Evolutionary conservation across 35 echinoderm and acorn worm genomes (phyloP).

Genomic region (Hemicentrotus pulcherrimus): DNA sequence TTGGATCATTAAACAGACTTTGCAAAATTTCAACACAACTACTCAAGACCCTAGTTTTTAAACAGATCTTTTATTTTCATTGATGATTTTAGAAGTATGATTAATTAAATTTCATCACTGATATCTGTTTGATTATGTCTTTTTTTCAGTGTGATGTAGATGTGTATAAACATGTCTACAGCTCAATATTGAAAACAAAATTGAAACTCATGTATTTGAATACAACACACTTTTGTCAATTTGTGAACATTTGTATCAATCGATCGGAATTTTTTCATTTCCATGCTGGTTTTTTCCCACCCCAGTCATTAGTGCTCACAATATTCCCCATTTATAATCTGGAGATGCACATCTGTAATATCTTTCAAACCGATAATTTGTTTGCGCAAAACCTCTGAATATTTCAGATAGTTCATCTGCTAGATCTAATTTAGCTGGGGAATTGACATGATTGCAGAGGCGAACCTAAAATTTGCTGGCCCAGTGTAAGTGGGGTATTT

Average conservation of each 20-base stretch:
- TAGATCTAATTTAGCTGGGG: conserved; percentile 20
- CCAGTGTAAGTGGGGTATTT: conserved; percentile 4
- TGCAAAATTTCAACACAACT: no score
- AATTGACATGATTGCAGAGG: conserved; percentile 25
- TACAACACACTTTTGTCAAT: neutral
- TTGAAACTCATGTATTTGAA: neutral
- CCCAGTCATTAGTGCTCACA: neutral
- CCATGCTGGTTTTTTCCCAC: neutral
- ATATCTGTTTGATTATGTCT: no score
- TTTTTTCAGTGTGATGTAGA: neutral
- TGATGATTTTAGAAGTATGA: no score
- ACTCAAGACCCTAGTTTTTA: no score
- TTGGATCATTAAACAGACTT: no score
- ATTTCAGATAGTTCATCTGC: conserved; percentile 43
- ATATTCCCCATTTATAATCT: neutral
- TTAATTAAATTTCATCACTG: no score
- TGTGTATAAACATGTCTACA: neutral
- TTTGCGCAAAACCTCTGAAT: conserved; percentile 19
- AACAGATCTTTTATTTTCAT: no score
- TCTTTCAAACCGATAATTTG: neutral
- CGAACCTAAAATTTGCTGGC: neutral
- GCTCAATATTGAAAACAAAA: neutral
- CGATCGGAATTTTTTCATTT: no score
- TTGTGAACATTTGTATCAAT: neutral
- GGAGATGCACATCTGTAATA: conserved; percentile 2